phyloP scores from a whole-genome alignment of 2,113 vertebrate genomes.

The Cyrtonyx montezumae region DNA sequence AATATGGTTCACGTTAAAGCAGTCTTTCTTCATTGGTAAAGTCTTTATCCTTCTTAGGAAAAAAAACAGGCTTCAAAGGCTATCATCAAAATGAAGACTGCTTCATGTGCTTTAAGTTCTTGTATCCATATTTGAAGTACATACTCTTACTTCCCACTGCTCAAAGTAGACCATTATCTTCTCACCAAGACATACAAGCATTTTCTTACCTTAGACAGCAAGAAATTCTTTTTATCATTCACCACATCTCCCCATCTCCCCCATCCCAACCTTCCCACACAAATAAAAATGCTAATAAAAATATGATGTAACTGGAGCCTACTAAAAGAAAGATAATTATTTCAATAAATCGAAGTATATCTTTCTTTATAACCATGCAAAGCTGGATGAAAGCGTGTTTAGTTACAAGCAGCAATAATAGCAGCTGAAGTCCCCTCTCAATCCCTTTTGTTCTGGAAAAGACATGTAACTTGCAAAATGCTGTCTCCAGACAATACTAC shows the following conservation, averaged over 20 bases:
- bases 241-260: not conserved
- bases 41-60: not conserved
- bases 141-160: not conserved
- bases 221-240: conserved; percentile 21
- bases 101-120: not conserved
- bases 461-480: not conserved
- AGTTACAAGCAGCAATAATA: conserved; percentile 36
- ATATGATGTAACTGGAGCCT: conserved; percentile 27
- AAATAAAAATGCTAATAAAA: conserved; percentile 40
- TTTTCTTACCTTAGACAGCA: conserved; percentile 4
- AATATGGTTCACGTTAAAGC: not conserved
- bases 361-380: conserved; percentile 75
- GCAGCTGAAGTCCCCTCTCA: conserved; percentile 77
- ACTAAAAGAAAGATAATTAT: conserved; percentile 66
- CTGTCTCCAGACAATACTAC: not conserved
- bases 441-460: conserved; percentile 42
- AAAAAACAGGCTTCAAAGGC: not conserved
- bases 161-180: not conserved
- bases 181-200: not conserved
- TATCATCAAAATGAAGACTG: not conserved
- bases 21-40: not conserved
- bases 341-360: conserved; percentile 62
- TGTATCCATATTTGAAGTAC: not conserved
- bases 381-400: conserved; percentile 68
- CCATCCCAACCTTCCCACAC: not conserved